A percentile compares a stretch with the other conserved stretches of the same genome.
Evolutionary conservation across 2,888 invertebrate genomes (phyloP).

Genomic region (Chalcis sispes): DNA sequence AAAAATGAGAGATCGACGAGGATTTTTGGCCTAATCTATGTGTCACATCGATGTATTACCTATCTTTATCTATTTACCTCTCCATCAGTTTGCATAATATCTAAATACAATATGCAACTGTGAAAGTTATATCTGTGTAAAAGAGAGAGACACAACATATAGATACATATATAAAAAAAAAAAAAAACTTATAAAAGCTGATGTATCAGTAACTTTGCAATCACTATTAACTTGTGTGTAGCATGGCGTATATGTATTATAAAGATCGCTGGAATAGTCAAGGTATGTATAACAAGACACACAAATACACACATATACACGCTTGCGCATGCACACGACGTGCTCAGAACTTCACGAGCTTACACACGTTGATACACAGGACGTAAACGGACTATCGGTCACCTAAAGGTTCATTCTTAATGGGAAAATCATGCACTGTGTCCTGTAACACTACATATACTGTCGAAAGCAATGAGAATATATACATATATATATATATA

Average conservation of each 20-base stretch:
- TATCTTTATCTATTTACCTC: constrained; percentile 51
- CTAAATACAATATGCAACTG: constrained; percentile 40
- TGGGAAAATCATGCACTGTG: constrained; percentile 7
- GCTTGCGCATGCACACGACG: not conserved
- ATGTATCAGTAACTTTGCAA: constrained; percentile 43
- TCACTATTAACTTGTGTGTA: constrained; percentile 37
- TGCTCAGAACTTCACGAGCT: too few species aligned
- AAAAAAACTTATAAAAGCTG: not conserved
- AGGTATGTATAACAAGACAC: not conserved
- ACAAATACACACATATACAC: constrained; percentile 22
- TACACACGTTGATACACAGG: too few species aligned
- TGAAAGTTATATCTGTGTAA: constrained; percentile 28
- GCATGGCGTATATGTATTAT: too few species aligned
- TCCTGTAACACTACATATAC: constrained; percentile 16
- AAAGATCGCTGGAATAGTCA: too few species aligned
- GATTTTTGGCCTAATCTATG: constrained; percentile 68
- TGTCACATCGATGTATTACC: constrained; percentile 66
- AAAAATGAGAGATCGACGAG: constrained; percentile 6
- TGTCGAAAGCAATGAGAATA: constrained; percentile 7
- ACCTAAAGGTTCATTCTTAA: constrained; percentile 13
- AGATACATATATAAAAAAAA: not conserved
- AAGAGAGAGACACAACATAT: constrained; percentile 4
- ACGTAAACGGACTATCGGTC: not conserved
- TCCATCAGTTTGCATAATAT: constrained; percentile 51
- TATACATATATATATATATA: constrained; percentile 13